Base-by-base conservation (phyloP, 2,797 vertebrate genomes). In the Tragopan temminckii region DNA sequence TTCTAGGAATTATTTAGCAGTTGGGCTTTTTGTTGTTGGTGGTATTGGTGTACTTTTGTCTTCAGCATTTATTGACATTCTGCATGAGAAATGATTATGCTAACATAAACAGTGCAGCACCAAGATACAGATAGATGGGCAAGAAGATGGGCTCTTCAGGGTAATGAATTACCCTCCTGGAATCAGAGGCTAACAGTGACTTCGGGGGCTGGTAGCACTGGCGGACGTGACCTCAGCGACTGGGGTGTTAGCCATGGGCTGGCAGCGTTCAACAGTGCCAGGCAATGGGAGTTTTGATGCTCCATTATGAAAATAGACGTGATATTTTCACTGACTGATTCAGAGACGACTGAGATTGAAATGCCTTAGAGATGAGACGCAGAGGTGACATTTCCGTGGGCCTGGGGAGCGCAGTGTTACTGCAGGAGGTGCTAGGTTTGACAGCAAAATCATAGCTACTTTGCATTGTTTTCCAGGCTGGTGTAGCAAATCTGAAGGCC, bases 1-100 rank as follows among this genome's bases (percentile, higher is more conserved):
- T 98, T 98, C 98, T 97, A 98, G 97, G 97, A 98, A 98, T 98
- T 98, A 98, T 98, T 98, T 98, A 98, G 97, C 98, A 98, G 97
- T 98, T 97, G 97, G 95, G 93, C 93, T 94, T 96, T 93, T 92
- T 91, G 80, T 27, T 95, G 87, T 0, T 79, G 88, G 19, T 93
- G 88, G 84, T 91, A 92, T 38, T 77, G 88, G 89, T 87, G 85
- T 95, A 95, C 97, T 96, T 97, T 96, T 52, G 27, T 52, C 50
- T 52, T 27, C 27, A 17, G 27, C 16, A 63, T 97, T 97, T 97
- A 98, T 96, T 96, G 96, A 97, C 96, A 89, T 95, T 80, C 88
- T 96, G 95, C 53, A 36, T 94, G 96, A 95, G 94, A 95, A 97
- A 97, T 81, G 80, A 96, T 97, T 97, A 96, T 95, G 91, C 90